Evolutionary conservation across 2,797 vertebrate genomes (phyloP).

Genomic region (Paratrypauchen microcephalus): DNA sequence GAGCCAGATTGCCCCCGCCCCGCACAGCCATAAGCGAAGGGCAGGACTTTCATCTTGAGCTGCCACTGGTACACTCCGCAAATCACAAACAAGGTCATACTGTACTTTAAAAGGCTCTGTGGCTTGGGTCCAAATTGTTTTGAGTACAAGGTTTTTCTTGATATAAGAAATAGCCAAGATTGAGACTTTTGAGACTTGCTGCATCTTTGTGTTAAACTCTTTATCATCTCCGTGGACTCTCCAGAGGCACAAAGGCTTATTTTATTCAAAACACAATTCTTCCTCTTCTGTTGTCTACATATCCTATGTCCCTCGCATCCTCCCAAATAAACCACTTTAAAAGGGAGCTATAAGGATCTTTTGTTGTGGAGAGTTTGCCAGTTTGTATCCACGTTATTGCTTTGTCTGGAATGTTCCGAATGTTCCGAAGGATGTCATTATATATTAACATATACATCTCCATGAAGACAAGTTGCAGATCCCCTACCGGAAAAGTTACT

Average conservation of each 20-base stretch:
- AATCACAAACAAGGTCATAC: slow-evolving; percentile 44
- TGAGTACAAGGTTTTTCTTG: slow-evolving; percentile 6
- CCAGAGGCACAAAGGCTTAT: slow-evolving; percentile 30
- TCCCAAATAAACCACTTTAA: background rate
- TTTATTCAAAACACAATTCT: slow-evolving; percentile 34
- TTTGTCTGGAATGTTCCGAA: too few species aligned
- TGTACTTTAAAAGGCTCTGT: slow-evolving; percentile 35
- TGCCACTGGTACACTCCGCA: slow-evolving; percentile 36
- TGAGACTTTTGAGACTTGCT: slow-evolving; percentile 3
- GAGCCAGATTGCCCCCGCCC: slow-evolving; percentile 39
- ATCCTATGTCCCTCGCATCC: background rate
- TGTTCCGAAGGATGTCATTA: too few species aligned
- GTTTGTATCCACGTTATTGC: too few species aligned
- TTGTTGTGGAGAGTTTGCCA: background rate
- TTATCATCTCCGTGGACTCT: slow-evolving; percentile 22
- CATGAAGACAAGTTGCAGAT: too few species aligned
- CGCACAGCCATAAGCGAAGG: slow-evolving; percentile 42
- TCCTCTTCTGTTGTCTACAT: slow-evolving; percentile 2
- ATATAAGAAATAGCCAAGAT: slow-evolving; percentile 16
- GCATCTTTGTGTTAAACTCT: slow-evolving; percentile 11
- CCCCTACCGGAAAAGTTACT: too few species aligned
- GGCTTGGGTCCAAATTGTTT: slow-evolving; percentile 31
- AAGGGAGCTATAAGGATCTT: background rate
- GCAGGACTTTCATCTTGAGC: slow-evolving; percentile 61
- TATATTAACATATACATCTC: too few species aligned